These are phyloP conservation scores for Platynereis dumerilii DNA, from an alignment of 2,888 invertebrate genomes.

Conservation along the genomic window DNA sequence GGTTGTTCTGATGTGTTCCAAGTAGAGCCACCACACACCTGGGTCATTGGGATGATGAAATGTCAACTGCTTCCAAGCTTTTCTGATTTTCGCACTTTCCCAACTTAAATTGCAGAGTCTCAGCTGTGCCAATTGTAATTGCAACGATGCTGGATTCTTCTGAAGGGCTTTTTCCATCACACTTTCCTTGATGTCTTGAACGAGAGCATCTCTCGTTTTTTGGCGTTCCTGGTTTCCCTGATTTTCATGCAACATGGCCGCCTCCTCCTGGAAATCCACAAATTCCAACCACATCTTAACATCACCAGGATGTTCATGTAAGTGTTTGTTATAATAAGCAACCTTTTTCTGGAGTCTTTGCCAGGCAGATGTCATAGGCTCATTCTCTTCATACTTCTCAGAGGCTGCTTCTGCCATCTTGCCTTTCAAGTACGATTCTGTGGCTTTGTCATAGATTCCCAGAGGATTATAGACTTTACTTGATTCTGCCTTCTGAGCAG, in stretches of 20 bases:
- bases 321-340: constrained; percentile 52
- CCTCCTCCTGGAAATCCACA: constrained; percentile 63
- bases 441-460: constrained; percentile 47
- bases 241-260: neutral
- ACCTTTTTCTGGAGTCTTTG: constrained; percentile 20
- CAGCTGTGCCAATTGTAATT: constrained; percentile 57
- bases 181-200: constrained; percentile 63
- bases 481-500: neutral
- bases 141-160: constrained; percentile 58
- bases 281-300: constrained; percentile 63
- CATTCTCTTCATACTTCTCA: constrained; percentile 37
- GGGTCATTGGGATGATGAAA: constrained; percentile 62
- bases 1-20: constrained; percentile 58
- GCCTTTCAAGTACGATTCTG: constrained; percentile 52
- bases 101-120: constrained; percentile 55
- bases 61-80: constrained; percentile 62
- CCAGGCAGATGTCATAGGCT: neutral
- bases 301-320: constrained; percentile 58
- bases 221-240: neutral
- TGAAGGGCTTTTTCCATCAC: constrained; percentile 63
- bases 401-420: constrained; percentile 30
- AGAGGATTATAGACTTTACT: constrained; percentile 30
- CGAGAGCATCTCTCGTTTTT: constrained; percentile 24
- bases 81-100: constrained; percentile 53
- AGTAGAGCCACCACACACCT: constrained; percentile 61